Percentiles rank a stretch among this genome's conserved stretches.
phyloP scores from a whole-genome alignment of 2,797 vertebrate genomes.

The Xiphorhynchus erythropygius region DNA sequence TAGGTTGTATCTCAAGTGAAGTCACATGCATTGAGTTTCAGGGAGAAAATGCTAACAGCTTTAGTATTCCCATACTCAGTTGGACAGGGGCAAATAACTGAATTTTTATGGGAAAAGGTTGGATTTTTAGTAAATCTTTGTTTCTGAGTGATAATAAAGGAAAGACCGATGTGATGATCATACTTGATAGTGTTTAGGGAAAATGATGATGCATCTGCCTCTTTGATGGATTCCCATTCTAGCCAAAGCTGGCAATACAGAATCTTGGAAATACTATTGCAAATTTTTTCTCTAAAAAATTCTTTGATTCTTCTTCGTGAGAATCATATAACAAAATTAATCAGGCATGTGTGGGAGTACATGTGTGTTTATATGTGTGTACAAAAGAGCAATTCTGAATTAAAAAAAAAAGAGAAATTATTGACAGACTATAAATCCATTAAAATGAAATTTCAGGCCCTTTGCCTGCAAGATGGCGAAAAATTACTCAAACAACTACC shows the following conservation, averaged over 20 bases:
- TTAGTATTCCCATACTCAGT: neutral
- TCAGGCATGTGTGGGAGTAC: neutral
- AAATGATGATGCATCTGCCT: conserved; percentile 2
- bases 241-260: neutral
- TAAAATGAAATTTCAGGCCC: neutral
- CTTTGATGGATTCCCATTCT: neutral
- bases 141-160: conserved; percentile 48
- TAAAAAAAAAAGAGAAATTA: neutral
- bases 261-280: conserved; percentile 15
- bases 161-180: conserved; percentile 51
- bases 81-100: neutral
- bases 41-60: neutral
- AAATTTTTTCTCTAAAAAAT: conserved; percentile 11
- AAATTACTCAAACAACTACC: neutral
- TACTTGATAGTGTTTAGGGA: conserved; percentile 12
- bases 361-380: neutral
- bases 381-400: neutral
- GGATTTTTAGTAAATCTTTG: conserved; percentile 23
- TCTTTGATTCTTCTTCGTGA: neutral
- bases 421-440: neutral
- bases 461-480: neutral
- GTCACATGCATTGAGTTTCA: neutral
- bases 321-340: neutral
- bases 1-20: neutral
- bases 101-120: conserved; percentile 45